Conservation (phyloP, 2,113 vertebrate species). For the Pseudopipra pipra region DNA sequence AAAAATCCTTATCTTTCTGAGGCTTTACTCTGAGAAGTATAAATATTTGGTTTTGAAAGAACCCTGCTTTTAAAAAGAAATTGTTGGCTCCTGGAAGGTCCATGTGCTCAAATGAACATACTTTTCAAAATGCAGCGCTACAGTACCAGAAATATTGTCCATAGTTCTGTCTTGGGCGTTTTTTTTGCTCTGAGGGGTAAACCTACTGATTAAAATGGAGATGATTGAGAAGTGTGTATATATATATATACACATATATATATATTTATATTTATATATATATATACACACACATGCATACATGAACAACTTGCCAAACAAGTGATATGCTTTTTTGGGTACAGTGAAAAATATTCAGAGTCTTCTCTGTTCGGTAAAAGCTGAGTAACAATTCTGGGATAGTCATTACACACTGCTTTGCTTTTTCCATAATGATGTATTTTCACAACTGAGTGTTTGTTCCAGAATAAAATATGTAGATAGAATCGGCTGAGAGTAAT, state of each 20-base stretch:
- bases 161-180: background rate
- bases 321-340: background rate
- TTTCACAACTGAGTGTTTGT: background rate
- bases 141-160: background rate
- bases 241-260: background rate
- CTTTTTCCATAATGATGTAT: background rate
- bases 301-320: background rate
- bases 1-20: background rate
- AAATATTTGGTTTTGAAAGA: conserved; percentile 32
- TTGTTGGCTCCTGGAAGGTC: background rate
- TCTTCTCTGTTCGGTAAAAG: background rate
- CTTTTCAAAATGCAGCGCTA: background rate
- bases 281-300: too few species aligned
- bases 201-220: background rate
- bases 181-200: background rate
- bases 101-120: background rate
- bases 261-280: too few species aligned
- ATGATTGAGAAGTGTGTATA: background rate
- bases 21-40: background rate
- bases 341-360: background rate
- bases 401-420: background rate
- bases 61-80: background rate
- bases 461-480: background rate
- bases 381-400: background rate
- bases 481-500: background rate